Evolutionary conservation across 1,140 invertebrate genomes (phyloP), one percentile per base, ranked within the genome.

Genomic region (Euura saliciscinereae): DNA sequence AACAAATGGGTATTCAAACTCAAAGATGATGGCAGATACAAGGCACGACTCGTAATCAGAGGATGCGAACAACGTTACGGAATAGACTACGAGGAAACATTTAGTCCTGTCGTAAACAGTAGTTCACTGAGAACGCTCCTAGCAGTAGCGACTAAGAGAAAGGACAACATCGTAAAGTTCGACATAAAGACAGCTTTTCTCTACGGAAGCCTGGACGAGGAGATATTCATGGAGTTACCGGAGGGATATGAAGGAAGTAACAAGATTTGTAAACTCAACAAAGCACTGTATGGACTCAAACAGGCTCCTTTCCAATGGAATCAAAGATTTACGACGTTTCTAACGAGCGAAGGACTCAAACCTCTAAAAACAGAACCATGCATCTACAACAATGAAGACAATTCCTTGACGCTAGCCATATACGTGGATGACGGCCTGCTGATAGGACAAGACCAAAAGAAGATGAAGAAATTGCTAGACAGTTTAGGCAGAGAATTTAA

Each of bases 161-260:
- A 73, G 10, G 72, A 65, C 42, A 0, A 74, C 28, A 70, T 87
- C 11, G 44, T 76, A 6, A 85, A 87, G 74, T 76, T 86, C 66
- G 87, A 86, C 75, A 81, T 87, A 2, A 80, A 75, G 65, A 84
- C 79, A 7, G 83, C 83, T 3, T 87, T 85, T 77, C 73, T 87
- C 1, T 72, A 87, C 74, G 81, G 82, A 7, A 73, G 74, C 43
- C 65, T 87, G n/a, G 67, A 85, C 51, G 79, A 83, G 73, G 74
- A 80, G 28, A 75, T 85, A 8, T 86, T 79, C 71, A 80, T 85
- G 78, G 71, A 77, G 70, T 73, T 76, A 71, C 83, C 85, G 44
- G 67, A 78, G 67, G 78, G 72, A 11, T 69, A 74, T 10, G 44
- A 72, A 66, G 45, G 42, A 44, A 43, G 10, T 10, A 69, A 68